Evolutionary conservation across 2,113 vertebrate genomes (phyloP), one percentile per base, ranked within the genome.

Genomic region (Eubucco bourcierii): DNA sequence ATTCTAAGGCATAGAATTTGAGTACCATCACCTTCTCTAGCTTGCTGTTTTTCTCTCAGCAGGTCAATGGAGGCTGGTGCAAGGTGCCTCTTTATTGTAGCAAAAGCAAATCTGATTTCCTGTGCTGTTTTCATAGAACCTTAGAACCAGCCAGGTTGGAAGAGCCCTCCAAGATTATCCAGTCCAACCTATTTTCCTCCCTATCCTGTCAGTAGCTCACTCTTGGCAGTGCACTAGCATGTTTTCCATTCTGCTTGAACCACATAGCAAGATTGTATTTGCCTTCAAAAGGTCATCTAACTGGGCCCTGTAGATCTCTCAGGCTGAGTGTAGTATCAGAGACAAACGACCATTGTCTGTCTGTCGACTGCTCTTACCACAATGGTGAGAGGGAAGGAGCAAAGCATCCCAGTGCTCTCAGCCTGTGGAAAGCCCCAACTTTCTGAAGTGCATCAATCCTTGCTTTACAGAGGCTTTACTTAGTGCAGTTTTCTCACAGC

Each of bases 401-500:
- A 77, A 87, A 80, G 64, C 7, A 13, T 94, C 86, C 75, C 96
- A 95, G 78, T 93, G 46, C 89, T 93, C 70, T 85, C 76, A 91
- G 70, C 71, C 75, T 66, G 60, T 94, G 96, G 96, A 97, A 97
- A 97, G 93, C 80, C 95, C 81, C 71, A 31, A 65, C 83, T 96
- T 97, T 96, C 85, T 41, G 76, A 87, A 75, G 73, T 89, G 90
- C 88, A 95, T 19, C 76, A 76, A 46, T 95, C 76, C 63, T 79
- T 82, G 68, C 86, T 93, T 95, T 90, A 78, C 88, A 13, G 17
- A 95, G 87, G 65, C 76, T 96, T 96, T 93, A 92, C 90, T 97
- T 94, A 93, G 24, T 92, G 53, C 94, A 84, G 88, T 94, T 92
- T 72, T 91, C 75, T 81, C 58, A 61, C 91, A 94, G 89, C 74